Evolutionary conservation across 2,113 vertebrate genomes (phyloP).

Genomic region (Tilapia sparmanii): DNA sequence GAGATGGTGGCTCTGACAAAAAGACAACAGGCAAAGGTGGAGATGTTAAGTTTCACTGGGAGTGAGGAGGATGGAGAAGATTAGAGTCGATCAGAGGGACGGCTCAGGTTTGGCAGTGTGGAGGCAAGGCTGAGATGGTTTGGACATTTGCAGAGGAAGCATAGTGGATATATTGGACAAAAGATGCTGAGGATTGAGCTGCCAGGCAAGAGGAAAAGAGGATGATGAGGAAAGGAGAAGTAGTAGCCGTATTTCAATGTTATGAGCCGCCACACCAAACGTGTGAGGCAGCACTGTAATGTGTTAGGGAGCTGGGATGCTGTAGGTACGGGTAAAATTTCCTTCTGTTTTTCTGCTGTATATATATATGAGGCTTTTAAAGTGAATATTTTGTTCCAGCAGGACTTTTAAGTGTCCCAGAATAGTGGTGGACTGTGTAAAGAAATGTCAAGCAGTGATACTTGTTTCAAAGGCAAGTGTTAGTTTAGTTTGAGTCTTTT

Average conservation of each 20-base stretch:
- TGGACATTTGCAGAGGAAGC: neutral
- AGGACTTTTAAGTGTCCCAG: slow-evolving; percentile 4
- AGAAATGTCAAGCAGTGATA: slow-evolving; percentile 24
- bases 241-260: neutral
- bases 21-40: neutral
- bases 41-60: neutral
- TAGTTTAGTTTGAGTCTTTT: neutral
- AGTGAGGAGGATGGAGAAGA: neutral
- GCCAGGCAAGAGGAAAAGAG: neutral
- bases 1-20: neutral
- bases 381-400: slow-evolving; percentile 7
- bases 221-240: neutral
- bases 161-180: neutral
- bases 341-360: neutral
- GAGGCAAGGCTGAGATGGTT: neutral
- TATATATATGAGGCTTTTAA: neutral
- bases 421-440: slow-evolving; percentile 5
- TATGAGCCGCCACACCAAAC: neutral
- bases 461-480: neutral
- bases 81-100: neutral
- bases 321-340: neutral
- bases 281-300: neutral
- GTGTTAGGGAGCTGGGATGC: neutral
- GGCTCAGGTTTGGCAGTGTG: neutral
- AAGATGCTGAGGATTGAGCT: neutral